Conservation (phyloP, 64 coral and sea anemone genomes). For the Hydrozoanthus tunicans region DNA sequence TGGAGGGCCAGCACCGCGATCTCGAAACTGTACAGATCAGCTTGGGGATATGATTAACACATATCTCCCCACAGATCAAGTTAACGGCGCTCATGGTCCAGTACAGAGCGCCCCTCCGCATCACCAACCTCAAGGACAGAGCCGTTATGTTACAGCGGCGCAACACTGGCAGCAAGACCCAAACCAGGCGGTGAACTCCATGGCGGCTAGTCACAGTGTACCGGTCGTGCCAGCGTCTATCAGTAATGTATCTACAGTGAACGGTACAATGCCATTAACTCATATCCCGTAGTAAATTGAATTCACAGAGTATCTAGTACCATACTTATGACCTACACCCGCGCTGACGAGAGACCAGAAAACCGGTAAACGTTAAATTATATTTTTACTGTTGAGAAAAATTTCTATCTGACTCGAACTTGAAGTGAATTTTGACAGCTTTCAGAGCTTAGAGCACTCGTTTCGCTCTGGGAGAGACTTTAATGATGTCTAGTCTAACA, state of each 20-base stretch:
- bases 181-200: constrained; percentile 47
- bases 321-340: constrained; percentile 16
- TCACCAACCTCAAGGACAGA: constrained; percentile 51
- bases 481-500: constrained; percentile 58
- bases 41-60: constrained; percentile 97
- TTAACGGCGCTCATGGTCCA: constrained; percentile 39
- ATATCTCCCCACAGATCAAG: constrained; percentile 78
- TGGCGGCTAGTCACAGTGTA: constrained; percentile 54
- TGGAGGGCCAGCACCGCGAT: constrained; percentile 39
- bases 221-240: constrained; percentile 45
- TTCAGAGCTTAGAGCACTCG: constrained; percentile 14
- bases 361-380: constrained; percentile 84
- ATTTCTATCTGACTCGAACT: constrained; percentile 61
- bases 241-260: constrained; percentile 66
- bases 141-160: constrained; percentile 45
- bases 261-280: constrained; percentile 91
- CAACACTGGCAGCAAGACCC: constrained; percentile 71
- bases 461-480: constrained; percentile 50
- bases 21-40: constrained; percentile 88
- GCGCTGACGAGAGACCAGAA: constrained; percentile 18
- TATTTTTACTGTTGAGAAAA: constrained; percentile 81
- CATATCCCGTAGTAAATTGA: constrained; percentile 68
- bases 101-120: constrained; percentile 17
- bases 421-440: constrained; percentile 58
- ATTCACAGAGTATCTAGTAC: constrained; percentile 26